Evolutionary conservation across 2,888 invertebrate genomes (phyloP), one percentile per base, ranked within the genome.

Genomic region (Panorpa germanica): DNA sequence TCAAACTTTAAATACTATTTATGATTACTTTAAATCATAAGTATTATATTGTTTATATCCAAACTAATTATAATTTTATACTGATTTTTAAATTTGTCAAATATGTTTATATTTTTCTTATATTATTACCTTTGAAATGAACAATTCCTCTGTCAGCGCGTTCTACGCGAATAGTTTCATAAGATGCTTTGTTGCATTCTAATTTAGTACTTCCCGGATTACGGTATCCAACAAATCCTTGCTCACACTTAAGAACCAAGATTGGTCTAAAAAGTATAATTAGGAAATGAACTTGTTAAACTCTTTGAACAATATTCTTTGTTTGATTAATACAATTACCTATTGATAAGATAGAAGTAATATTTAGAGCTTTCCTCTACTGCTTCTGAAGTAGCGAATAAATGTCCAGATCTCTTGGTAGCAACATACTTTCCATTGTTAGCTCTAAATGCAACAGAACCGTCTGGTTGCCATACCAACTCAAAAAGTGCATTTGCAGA

Each of bases 151-250:
- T 81, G 35, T 85, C 81, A 30, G 81, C 80, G 39, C 86, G 69
- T 51, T 88, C 81, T 34, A 93, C 83, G 49, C 78, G 70, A 41
- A 93, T 88, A 34, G 86, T 83, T 59, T 90, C 90, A 50, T 91
- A 91, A 41, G 75, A 76, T 36, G 90, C 85, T 60, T 90, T 90
- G 61, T 91, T 93, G 63, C 91, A 93, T 58, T 93, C 91, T 43
- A 91, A 61, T 50, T 81, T 78, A 20, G 74, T 66, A 44, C 76
- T 80, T 20, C 69, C 63, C 1, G 68, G 58, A 30, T 70, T 66
- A 57, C 88, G 90, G 45, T 80, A 82, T 1, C 93, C 93, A 34
- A 95, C 90, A 55, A 90, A 93, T 23, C 95, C 95, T 56, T 88
- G 88, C 49, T 93, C 91, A 49, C 83, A 82, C 57, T 90, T 86